Evolutionary conservation across 2,888 invertebrate species (phyloP), one percentile per base, ranked within the genome.

Genomic region (Hyposoter didymator): DNA sequence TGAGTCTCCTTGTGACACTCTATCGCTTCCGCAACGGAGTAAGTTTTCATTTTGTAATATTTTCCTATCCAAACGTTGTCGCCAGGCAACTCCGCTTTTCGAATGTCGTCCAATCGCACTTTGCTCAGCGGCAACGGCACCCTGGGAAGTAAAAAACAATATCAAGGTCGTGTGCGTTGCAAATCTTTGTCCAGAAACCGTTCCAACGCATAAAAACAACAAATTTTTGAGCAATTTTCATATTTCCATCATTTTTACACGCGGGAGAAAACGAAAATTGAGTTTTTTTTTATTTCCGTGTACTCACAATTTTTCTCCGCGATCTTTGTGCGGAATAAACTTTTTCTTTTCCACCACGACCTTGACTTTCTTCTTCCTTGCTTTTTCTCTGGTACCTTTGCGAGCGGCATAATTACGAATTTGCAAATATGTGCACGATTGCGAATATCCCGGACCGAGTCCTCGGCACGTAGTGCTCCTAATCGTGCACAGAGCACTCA

Each of bases 361-460:
- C 94, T 97, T 97, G 43, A 97, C 96, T 94, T 97, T 97, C 90
- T 96, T 94, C 79, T 97, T 97, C 74, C 95, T 95, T 45, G 96
- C 96, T 89, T 96, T 96, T 73, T 97, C 96, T 87, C 98, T 95
- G 3, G 97, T 98, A 74, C 98, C 97, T 94, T 97, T 98, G 86
- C 98, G 95, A 0, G 98, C 98, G 5, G 97, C 97, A 94, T 96
- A 97, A 88, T 95, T 90, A 73, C 94, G 90, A 17, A 88, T 85
- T 89, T 93, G 93, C 32, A 90, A 59, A 49, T 90, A 88, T 43
- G 88, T 85, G 69, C 84, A 86, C 10, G 79, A 67, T 45, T 81
- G 84, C 14, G 64, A 10, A 28, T 79, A 84, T 59, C 81, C 79
- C 14, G 72, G 45, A 59, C 82, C 82, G 10, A 88, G 78, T 19